Percentiles rank a stretch among this genome's conserved stretches.
phyloP scores from a whole-genome alignment of 2,113 vertebrate species.

The Conger conger region DNA sequence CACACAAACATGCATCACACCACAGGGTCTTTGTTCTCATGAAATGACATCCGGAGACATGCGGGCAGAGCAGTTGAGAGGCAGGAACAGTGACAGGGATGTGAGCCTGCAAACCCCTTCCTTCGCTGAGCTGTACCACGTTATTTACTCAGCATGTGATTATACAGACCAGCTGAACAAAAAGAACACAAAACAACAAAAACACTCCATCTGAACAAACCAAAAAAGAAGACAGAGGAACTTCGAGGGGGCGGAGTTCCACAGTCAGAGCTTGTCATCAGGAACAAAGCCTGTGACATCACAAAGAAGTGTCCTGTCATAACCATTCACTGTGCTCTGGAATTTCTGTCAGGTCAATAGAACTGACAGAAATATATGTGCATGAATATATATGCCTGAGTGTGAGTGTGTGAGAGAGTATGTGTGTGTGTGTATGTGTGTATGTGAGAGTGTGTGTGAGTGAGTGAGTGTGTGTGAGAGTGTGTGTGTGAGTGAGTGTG shows the following conservation, averaged over 20 bases:
- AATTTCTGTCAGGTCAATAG: background rate
- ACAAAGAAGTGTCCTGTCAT: background rate
- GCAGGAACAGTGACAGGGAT: background rate
- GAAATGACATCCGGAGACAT: background rate
- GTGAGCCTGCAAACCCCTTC: background rate
- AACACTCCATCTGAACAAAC: background rate
- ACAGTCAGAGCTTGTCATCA: background rate
- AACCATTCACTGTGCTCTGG: background rate
- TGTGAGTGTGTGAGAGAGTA: too few species aligned
- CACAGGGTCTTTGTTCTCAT: too few species aligned
- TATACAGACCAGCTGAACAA: background rate
- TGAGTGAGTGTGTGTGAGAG: too few species aligned
- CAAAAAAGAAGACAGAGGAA: background rate
- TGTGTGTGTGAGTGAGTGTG: too few species aligned
- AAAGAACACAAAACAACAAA: background rate
- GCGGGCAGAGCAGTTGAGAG: too few species aligned
- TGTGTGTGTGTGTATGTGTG: too few species aligned
- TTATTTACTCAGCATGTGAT: background rate
- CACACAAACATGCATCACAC: too few species aligned
- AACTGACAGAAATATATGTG: too few species aligned
- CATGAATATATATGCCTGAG: too few species aligned
- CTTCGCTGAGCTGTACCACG: background rate
- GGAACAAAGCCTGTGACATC: background rate
- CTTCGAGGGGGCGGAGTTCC: background rate
- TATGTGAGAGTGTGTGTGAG: too few species aligned